phyloP scores from a whole-genome alignment of 2,888 invertebrate species.

The Notodonta ziczac region DNA sequence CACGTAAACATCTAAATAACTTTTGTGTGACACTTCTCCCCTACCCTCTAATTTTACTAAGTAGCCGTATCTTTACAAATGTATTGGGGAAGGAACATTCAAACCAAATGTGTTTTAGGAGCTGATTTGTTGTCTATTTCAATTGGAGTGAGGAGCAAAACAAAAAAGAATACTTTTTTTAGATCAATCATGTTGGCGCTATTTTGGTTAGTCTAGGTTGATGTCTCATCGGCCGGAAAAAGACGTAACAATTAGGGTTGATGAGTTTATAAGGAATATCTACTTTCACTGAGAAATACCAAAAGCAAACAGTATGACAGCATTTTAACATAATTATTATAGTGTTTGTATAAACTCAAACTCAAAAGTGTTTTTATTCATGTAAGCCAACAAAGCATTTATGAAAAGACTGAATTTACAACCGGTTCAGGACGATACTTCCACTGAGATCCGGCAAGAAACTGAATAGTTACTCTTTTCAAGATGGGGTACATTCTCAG shows the following conservation, averaged over 20 bases:
- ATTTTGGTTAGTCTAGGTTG: slow-evolving; percentile 14
- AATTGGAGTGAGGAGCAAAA: slow-evolving; percentile 29
- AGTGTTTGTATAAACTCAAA: no score
- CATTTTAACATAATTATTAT: background rate
- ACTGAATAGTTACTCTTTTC: no score
- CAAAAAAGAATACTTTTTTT: slow-evolving; percentile 21
- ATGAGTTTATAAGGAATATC: slow-evolving; percentile 4
- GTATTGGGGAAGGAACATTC: slow-evolving; percentile 71
- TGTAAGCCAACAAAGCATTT: no score
- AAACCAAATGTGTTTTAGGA: slow-evolving; percentile 67
- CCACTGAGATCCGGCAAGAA: no score
- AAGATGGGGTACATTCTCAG: no score
- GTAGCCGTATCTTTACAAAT: slow-evolving; percentile 82
- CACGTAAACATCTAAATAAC: slow-evolving; percentile 85
- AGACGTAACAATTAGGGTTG: slow-evolving; percentile 7
- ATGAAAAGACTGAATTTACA: no score
- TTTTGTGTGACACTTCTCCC: slow-evolving; percentile 82
- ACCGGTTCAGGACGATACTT: no score
- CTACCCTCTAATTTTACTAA: slow-evolving; percentile 82
- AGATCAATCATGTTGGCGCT: slow-evolving; percentile 16
- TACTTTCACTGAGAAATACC: background rate
- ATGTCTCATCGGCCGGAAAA: background rate
- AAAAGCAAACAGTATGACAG: background rate
- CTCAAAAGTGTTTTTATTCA: no score
- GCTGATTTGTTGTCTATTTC: slow-evolving; percentile 57